Percentiles rank a stretch among this genome's conserved stretches.
Evolutionary conservation across 2,113 vertebrate species (phyloP).

Genomic region (Emydura subglobosa): DNA sequence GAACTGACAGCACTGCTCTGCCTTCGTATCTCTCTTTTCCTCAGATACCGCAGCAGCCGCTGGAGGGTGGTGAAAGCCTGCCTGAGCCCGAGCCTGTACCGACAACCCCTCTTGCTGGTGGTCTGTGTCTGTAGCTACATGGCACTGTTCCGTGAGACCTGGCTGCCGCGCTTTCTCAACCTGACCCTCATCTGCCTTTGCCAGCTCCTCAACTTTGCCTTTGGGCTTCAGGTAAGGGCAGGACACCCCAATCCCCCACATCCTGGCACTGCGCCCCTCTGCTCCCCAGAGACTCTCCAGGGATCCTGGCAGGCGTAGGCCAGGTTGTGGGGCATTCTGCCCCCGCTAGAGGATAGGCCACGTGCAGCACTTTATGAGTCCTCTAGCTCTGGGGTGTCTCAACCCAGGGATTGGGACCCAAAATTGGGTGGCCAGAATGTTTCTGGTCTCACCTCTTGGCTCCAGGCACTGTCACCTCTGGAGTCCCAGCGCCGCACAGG

Average conservation of each 20-base stretch:
- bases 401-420: too few species aligned
- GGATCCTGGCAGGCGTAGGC: background rate
- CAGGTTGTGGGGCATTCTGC: background rate
- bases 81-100: slow-evolving; percentile 20
- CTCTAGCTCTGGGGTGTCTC: too few species aligned
- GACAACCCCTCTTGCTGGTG: background rate
- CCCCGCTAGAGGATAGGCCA: background rate
- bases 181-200: slow-evolving; percentile 38
- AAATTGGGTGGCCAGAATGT: too few species aligned
- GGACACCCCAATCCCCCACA: background rate
- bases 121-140: background rate
- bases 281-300: background rate
- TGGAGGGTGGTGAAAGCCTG: slow-evolving; percentile 35
- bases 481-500: too few species aligned
- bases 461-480: too few species aligned
- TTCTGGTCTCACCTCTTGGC: too few species aligned
- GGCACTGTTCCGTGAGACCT: background rate
- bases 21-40: background rate
- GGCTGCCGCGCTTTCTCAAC: background rate
- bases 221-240: slow-evolving; percentile 56
- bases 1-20: too few species aligned
- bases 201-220: slow-evolving; percentile 30
- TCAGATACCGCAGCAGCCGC: slow-evolving; percentile 53
- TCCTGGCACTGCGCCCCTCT: background rate
- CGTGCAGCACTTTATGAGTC: background rate